phyloP scores from a whole-genome alignment of 2,797 vertebrate genomes.

The Sebastes trivittatus region DNA sequence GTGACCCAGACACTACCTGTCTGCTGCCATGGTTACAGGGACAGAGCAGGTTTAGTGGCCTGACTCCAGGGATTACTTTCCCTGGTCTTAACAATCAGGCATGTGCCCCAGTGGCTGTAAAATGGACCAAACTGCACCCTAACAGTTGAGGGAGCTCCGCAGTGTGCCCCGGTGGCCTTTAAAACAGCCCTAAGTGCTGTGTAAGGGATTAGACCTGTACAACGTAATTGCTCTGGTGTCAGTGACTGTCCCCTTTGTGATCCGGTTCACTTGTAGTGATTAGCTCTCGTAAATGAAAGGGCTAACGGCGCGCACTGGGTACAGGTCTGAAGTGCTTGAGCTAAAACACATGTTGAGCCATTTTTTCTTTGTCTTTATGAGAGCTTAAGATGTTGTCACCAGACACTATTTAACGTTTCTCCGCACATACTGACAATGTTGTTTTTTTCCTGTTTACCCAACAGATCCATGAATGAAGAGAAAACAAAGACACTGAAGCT shows the following conservation, averaged over 20 bases:
- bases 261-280: slow-evolving; percentile 67
- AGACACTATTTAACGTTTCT: not conserved
- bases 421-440: not conserved
- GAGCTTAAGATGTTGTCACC: slow-evolving; percentile 1
- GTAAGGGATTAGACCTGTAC: slow-evolving; percentile 71
- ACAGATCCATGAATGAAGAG: slow-evolving; percentile 1
- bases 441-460: slow-evolving; percentile 12
- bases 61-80: slow-evolving; percentile 79
- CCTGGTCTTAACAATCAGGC: slow-evolving; percentile 73
- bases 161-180: slow-evolving; percentile 70
- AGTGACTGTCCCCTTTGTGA: slow-evolving; percentile 71
- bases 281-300: slow-evolving; percentile 62
- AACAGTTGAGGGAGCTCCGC: slow-evolving; percentile 57
- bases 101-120: slow-evolving; percentile 72
- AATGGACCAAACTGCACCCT: slow-evolving; percentile 67
- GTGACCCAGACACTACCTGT: slow-evolving; percentile 88
- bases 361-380: slow-evolving; percentile 24
- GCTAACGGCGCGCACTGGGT: slow-evolving; percentile 3
- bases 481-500: not conserved
- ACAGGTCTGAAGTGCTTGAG: slow-evolving; percentile 11
- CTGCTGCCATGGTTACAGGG: slow-evolving; percentile 84
- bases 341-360: slow-evolving; percentile 33
- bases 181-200: slow-evolving; percentile 75
- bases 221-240: slow-evolving; percentile 73
- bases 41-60: slow-evolving; percentile 78